Evolutionary conservation across 2,888 invertebrate genomes (phyloP).

Genomic region (Platypus cylindrus): DNA sequence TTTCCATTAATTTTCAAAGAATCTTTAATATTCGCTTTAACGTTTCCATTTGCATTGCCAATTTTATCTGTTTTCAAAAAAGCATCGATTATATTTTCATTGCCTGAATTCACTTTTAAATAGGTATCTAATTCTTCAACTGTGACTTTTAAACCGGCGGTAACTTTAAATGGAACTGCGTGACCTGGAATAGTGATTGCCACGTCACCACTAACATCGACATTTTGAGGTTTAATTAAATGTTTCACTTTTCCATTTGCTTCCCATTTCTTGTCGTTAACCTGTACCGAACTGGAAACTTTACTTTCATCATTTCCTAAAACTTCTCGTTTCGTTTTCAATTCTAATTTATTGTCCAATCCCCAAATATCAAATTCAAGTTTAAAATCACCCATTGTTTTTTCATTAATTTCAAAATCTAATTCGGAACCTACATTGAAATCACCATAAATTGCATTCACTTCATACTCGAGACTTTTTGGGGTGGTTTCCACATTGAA

Average conservation of each 20-base stretch:
- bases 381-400: conserved; percentile 39
- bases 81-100: conserved; percentile 41
- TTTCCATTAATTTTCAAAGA: conserved; percentile 49
- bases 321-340: conserved; percentile 45
- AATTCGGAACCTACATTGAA: conserved; percentile 42
- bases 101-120: conserved; percentile 40
- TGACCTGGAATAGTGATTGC: conserved; percentile 43
- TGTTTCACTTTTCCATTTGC: conserved; percentile 46
- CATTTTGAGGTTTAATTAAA: conserved; percentile 40
- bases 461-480: conserved; percentile 43
- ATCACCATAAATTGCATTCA: conserved; percentile 45
- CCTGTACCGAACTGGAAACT: conserved; percentile 43
- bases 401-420: conserved; percentile 34
- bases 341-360: conserved; percentile 39
- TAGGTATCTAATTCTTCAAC: conserved; percentile 37
- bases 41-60: conserved; percentile 35
- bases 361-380: conserved; percentile 44
- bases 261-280: conserved; percentile 51
- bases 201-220: conserved; percentile 44
- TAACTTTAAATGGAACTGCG: conserved; percentile 39
- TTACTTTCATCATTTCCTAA: conserved; percentile 44
- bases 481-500: conserved; percentile 45
- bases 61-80: conserved; percentile 38
- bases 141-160: conserved; percentile 19
- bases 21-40: conserved; percentile 50